These are phyloP conservation scores for Gallinago solitaria DNA, from an alignment of 2,797 vertebrate genomes.

Conservation along the genomic window DNA sequence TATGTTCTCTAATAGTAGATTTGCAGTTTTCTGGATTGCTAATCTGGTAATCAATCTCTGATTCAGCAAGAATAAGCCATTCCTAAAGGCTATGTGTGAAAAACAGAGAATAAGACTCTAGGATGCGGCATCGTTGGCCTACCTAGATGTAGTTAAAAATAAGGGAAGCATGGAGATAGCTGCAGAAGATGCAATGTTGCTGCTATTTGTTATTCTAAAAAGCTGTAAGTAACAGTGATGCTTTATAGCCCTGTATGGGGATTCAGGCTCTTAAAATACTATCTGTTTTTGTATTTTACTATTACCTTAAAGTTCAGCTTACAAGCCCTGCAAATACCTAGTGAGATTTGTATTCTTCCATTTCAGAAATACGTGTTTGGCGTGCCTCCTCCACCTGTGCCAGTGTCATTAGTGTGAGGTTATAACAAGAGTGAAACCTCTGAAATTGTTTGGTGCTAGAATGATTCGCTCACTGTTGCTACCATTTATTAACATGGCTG, in stretches of 20 bases:
- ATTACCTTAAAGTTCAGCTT: neutral
- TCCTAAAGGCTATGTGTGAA: neutral
- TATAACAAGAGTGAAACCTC: neutral
- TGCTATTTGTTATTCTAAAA: neutral
- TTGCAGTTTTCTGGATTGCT: neutral
- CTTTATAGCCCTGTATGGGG: neutral
- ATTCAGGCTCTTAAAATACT: neutral
- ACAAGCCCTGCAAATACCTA: neutral
- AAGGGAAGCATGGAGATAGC: neutral
- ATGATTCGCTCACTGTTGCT: neutral
- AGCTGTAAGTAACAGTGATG: slow-evolving; percentile 31
- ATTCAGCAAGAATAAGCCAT: neutral
- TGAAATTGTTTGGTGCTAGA: neutral
- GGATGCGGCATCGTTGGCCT: neutral
- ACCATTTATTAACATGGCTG: neutral
- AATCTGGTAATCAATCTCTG: neutral
- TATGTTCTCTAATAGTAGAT: neutral
- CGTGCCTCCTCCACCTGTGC: neutral
- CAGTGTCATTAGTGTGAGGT: slow-evolving; percentile 22
- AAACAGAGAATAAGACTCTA: neutral
- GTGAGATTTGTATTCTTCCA: slow-evolving; percentile 39
- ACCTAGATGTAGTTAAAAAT: slow-evolving; percentile 1
- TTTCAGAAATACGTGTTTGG: slow-evolving; percentile 35
- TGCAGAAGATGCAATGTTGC: neutral
- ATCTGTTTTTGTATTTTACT: neutral